A percentile compares a stretch with the other conserved stretches of the same genome.
Evolutionary conservation across 2,113 vertebrate species (phyloP).

Genomic region (Corythornis madagascariensis): DNA sequence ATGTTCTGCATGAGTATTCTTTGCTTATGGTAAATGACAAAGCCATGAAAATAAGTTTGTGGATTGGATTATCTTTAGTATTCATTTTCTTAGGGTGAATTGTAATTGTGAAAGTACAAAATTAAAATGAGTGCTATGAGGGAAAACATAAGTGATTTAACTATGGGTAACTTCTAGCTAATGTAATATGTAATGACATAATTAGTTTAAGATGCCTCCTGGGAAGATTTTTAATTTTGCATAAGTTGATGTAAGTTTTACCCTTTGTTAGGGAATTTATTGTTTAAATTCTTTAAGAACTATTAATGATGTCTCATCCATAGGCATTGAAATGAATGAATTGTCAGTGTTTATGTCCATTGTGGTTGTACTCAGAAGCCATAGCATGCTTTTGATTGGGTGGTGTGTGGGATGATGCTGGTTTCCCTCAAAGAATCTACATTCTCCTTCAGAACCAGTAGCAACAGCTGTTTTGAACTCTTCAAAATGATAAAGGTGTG

Average conservation of each 20-base stretch:
- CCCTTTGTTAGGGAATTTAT: neutral
- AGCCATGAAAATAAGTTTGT: neutral
- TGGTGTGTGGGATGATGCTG: neutral
- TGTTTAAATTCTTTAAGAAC: neutral
- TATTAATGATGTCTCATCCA: neutral
- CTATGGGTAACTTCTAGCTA: neutral
- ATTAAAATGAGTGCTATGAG: neutral
- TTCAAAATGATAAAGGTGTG: neutral
- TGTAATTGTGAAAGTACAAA: slow-evolving; percentile 19
- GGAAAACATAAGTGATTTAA: slow-evolving; percentile 9
- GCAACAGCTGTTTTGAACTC: neutral
- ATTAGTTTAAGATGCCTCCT: neutral
- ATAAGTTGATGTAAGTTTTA: neutral
- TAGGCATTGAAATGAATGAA: neutral
- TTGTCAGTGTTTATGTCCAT: neutral
- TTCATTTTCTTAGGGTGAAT: neutral
- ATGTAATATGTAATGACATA: neutral
- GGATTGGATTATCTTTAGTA: neutral
- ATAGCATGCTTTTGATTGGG: neutral
- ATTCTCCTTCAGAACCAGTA: neutral
- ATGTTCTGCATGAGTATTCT: slow-evolving; percentile 3
- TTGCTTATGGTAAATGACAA: neutral
- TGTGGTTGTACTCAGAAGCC: neutral
- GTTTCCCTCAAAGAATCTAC: neutral
- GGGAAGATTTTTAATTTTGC: neutral